Evolutionary conservation across 2,113 vertebrate genomes (phyloP).

Genomic region (Chiloscyllium plagiosum): DNA sequence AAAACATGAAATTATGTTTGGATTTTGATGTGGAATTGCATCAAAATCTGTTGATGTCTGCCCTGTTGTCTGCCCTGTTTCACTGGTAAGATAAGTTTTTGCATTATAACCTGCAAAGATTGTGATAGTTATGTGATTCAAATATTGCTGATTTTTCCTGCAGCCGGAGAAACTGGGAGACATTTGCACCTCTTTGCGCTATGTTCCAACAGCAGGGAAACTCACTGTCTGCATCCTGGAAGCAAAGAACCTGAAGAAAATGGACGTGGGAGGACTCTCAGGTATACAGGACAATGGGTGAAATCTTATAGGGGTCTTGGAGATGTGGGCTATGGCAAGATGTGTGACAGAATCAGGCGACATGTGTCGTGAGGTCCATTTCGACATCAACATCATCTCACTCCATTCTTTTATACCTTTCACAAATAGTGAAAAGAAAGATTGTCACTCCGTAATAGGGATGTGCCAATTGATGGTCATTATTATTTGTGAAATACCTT

Average conservation of each 20-base stretch:
- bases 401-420: no score
- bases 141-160: not conserved
- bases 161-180: slow-evolving; percentile 96
- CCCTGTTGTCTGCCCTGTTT: not conserved
- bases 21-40: not conserved
- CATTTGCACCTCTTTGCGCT: slow-evolving; percentile 94
- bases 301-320: no score
- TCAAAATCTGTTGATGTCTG: no score
- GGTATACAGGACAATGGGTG: slow-evolving; percentile 51
- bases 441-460: no score
- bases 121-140: not conserved
- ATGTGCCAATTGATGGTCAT: no score
- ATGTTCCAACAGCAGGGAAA: slow-evolving; percentile 91
- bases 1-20: not conserved
- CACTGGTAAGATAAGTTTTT: not conserved
- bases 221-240: slow-evolving; percentile 96
- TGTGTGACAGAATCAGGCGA: no score
- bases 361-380: no score
- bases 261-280: slow-evolving; percentile 96
- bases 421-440: no score
- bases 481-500: no score
- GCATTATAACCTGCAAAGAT: not conserved
- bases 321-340: no score
- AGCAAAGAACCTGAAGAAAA: slow-evolving; percentile 98
- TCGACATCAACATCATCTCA: no score